Conservation (phyloP, 2,113 vertebrate genomes). For the Passer montanus region DNA sequence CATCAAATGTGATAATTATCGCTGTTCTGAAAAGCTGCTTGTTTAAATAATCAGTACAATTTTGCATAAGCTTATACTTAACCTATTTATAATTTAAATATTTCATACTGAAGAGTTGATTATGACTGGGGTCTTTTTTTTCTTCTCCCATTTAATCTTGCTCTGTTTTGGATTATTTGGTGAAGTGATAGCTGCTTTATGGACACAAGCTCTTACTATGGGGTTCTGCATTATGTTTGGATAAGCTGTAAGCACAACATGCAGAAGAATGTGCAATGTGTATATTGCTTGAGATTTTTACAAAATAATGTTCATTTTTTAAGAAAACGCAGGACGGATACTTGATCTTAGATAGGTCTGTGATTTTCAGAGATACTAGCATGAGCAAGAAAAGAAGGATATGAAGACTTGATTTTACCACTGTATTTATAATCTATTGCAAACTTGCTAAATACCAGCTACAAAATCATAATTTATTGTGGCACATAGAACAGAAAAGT, state of each 20-base stretch:
- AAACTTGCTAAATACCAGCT: neutral
- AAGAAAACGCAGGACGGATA: neutral
- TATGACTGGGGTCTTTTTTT: neutral
- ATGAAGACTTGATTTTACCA: neutral
- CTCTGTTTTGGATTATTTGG: neutral
- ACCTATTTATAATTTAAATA: neutral
- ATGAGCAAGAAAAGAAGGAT: neutral
- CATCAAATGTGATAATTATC: neutral
- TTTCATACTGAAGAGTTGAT: neutral
- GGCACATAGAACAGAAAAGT: neutral
- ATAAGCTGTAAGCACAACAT: neutral
- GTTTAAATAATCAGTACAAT: neutral
- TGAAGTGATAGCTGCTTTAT: neutral
- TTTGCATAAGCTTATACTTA: neutral
- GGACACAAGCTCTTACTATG: neutral
- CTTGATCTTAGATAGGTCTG: neutral
- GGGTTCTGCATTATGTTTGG: neutral
- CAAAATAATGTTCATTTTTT: neutral
- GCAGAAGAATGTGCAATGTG: neutral
- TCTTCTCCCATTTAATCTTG: neutral
- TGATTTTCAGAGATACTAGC: neutral
- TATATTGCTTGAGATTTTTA: neutral
- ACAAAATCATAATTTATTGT: neutral
- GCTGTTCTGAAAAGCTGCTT: neutral
- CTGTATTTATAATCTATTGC: neutral